A percentile compares a stretch with the other conserved stretches of the same genome.
phyloP scores from a whole-genome alignment of 2,797 vertebrate species.

The Phoebastria nigripes region DNA sequence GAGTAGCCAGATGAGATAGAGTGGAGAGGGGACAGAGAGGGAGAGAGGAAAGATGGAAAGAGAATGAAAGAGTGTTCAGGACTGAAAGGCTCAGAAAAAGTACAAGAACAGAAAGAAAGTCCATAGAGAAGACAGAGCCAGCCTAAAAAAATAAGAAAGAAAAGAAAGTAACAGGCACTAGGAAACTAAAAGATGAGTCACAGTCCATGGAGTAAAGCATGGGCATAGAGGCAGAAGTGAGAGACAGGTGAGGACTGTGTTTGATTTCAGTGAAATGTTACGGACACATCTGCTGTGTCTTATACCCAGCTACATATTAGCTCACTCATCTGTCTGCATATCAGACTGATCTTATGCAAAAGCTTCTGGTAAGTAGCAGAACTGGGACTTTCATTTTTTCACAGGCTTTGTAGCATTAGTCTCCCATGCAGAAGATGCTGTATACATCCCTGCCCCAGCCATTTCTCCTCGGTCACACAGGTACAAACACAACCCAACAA shows the following conservation, averaged over 20 bases:
- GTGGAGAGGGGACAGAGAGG: fast-evolving
- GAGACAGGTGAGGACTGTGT: background rate
- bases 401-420: background rate
- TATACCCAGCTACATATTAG: background rate
- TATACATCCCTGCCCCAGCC: fast-evolving
- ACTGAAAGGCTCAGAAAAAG: background rate
- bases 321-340: background rate
- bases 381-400: background rate
- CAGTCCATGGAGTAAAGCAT: background rate
- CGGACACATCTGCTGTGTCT: background rate
- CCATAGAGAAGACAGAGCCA: background rate
- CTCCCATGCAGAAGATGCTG: background rate
- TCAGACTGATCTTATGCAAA: background rate
- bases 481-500: background rate
- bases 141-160: background rate
- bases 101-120: background rate
- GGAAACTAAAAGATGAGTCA: background rate
- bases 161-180: background rate
- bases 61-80: background rate
- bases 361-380: background rate
- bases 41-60: background rate
- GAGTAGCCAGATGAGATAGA: background rate
- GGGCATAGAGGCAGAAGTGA: background rate
- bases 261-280: background rate
- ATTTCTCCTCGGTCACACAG: fast-evolving